Percentiles rank a stretch among this genome's conserved stretches.
Conservation (phyloP, 2,113 vertebrate species). For the Rattus rattus region DNA sequence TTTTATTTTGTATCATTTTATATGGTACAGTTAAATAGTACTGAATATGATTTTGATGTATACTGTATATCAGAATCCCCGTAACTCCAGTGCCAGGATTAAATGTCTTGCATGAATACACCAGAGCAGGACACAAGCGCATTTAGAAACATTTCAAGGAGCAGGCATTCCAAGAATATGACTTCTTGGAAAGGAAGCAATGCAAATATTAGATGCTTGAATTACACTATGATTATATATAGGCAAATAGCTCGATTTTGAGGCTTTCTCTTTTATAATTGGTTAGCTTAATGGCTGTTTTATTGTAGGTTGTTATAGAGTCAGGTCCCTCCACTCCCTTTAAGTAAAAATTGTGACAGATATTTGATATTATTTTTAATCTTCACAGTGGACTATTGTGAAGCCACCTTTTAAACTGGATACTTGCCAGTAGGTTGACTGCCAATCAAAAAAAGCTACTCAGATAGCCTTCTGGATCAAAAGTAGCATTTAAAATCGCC, state of each 20-base stretch:
- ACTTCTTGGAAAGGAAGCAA: constrained; percentile 79
- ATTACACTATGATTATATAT: constrained; percentile 81
- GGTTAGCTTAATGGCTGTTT: constrained; percentile 80
- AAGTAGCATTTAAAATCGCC: constrained; percentile 27
- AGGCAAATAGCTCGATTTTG: constrained; percentile 82
- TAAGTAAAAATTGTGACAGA: constrained; percentile 79
- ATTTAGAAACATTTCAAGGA: constrained; percentile 80
- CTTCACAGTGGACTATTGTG: constrained; percentile 65
- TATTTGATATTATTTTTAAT: constrained; percentile 78
- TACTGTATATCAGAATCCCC: constrained; percentile 77
- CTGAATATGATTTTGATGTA: constrained; percentile 80
- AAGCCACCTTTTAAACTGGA: constrained; percentile 78
- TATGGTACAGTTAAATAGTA: constrained; percentile 70
- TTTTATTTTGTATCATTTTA: constrained; percentile 80
- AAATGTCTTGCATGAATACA: constrained; percentile 72
- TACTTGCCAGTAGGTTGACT: constrained; percentile 63
- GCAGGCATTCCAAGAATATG: constrained; percentile 80
- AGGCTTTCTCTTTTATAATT: constrained; percentile 79
- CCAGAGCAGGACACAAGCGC: constrained; percentile 72
- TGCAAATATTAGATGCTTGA: constrained; percentile 77
- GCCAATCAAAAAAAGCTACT: constrained; percentile 44
- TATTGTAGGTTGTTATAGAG: constrained; percentile 77
- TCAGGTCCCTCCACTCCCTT: constrained; percentile 13
- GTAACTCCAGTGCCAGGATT: constrained; percentile 69
- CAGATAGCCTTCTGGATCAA: constrained; percentile 10